phyloP scores from a whole-genome alignment of 2,113 vertebrate species.

The Caranx melampygus region DNA sequence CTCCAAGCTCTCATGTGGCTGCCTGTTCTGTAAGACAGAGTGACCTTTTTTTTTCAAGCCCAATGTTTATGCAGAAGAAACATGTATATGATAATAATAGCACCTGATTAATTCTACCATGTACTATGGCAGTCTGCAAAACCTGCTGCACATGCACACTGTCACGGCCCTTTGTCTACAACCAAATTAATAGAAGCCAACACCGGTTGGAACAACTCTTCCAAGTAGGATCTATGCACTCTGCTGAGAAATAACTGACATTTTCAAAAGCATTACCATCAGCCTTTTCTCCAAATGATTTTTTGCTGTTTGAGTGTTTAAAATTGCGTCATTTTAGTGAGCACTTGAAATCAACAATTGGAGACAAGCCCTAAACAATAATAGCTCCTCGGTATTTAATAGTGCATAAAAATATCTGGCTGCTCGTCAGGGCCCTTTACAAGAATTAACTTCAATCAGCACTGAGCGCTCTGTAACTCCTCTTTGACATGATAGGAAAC shows the following conservation, averaged over 20 bases:
- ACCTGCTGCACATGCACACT: neutral
- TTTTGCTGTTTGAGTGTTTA: conserved; percentile 21
- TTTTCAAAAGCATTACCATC: conserved; percentile 15
- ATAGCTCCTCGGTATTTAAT: conserved; percentile 55
- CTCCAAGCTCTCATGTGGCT: conserved; percentile 22
- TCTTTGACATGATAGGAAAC: conserved; percentile 19
- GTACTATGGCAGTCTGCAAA: neutral
- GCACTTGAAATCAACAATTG: conserved; percentile 45
- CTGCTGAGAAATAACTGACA: conserved; percentile 16
- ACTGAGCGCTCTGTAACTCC: conserved; percentile 27
- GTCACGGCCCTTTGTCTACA: neutral
- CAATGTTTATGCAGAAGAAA: conserved; percentile 12
- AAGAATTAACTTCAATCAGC: conserved; percentile 52
- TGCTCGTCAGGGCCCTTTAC: conserved; percentile 53
- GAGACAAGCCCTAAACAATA: conserved; percentile 44
- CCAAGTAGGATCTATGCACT: neutral
- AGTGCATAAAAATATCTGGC: conserved; percentile 59
- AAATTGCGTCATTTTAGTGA: conserved; percentile 55
- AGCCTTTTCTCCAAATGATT: conserved; percentile 22
- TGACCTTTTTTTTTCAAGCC: conserved; percentile 6
- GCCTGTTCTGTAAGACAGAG: conserved; percentile 29
- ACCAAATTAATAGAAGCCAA: neutral
- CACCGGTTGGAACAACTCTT: neutral
- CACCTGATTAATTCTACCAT: neutral
- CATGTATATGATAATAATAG: conserved; percentile 1